Conservation (phyloP, 2,797 vertebrate genomes). For the Phalanger gymnotis region DNA sequence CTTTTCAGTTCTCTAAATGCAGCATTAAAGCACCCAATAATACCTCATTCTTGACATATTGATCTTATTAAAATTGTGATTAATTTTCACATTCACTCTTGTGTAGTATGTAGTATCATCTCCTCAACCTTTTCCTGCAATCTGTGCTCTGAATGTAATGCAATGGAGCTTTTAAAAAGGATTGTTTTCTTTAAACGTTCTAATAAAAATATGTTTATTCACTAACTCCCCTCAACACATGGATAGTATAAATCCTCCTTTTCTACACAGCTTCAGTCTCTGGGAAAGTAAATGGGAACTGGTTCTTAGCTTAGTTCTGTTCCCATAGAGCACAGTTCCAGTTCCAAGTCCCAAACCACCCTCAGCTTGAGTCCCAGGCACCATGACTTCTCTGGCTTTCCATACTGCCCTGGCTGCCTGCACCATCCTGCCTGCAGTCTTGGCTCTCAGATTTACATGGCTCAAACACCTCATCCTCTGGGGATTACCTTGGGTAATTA, state of each 20-base stretch:
- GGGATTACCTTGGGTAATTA: too few species aligned
- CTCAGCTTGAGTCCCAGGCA: background rate
- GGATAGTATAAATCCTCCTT: background rate
- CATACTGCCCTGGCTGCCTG: background rate
- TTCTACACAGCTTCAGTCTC: background rate
- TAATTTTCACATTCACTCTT: background rate
- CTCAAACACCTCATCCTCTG: background rate
- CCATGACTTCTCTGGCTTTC: background rate
- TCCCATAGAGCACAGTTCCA: background rate
- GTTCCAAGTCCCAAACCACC: background rate
- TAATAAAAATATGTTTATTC: background rate
- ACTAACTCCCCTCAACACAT: background rate
- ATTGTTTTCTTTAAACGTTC: background rate
- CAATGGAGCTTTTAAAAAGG: background rate
- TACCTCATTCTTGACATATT: background rate
- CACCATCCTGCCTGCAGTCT: background rate
- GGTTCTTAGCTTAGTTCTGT: background rate
- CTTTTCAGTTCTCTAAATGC: background rate
- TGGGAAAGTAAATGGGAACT: background rate
- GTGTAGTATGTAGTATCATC: background rate
- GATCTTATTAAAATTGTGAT: background rate
- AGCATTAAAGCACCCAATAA: background rate
- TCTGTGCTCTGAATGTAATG: background rate
- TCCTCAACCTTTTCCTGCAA: background rate
- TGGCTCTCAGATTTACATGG: background rate